These are phyloP conservation scores for Sitobion miscanthi DNA, from an alignment of 1,140 invertebrate genomes.

Conservation along the genomic window DNA sequence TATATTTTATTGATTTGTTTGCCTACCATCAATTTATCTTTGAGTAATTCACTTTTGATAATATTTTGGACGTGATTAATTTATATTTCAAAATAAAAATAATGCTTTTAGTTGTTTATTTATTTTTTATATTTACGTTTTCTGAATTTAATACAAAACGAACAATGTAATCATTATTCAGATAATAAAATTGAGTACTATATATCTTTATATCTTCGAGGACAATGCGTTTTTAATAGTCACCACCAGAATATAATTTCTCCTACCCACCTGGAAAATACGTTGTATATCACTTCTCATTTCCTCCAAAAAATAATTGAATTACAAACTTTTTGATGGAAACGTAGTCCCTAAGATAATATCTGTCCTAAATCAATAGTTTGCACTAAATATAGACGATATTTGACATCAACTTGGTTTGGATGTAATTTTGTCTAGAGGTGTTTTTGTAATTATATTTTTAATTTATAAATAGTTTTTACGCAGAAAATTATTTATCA, in stretches of 20 bases:
- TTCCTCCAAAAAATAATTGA: not conserved
- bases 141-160: not conserved
- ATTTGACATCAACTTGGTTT: not conserved
- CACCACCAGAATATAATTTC: not conserved
- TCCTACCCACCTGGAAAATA: not conserved
- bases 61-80: not conserved
- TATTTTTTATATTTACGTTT: not conserved
- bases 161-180: not conserved
- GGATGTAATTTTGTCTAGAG: not conserved
- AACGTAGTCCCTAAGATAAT: not conserved
- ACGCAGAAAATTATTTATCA: not conserved
- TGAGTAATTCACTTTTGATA: not conserved
- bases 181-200: not conserved
- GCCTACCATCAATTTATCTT: not conserved
- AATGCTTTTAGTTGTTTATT: not conserved
- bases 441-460: not conserved
- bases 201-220: not conserved
- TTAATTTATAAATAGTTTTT: not conserved
- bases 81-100: not conserved
- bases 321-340: not conserved
- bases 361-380: not conserved
- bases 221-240: not conserved
- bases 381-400: not conserved
- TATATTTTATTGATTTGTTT: not conserved
- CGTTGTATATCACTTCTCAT: not conserved